phyloP scores from a whole-genome alignment of 2,888 invertebrate genomes.

The Eupithecia abbreviata region DNA sequence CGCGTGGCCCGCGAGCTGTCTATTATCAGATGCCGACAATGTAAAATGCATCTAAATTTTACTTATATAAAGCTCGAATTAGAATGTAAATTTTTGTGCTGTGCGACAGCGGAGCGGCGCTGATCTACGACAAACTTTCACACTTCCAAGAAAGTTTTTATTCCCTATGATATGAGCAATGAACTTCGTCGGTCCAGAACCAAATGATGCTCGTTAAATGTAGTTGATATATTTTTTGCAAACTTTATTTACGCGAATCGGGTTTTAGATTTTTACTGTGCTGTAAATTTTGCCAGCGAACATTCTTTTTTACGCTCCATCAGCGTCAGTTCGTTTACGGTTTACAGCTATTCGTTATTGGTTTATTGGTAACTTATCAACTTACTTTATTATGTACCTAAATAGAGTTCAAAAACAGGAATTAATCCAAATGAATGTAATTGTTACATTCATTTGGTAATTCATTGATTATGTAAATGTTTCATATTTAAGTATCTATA shows the following conservation, averaged over 20 bases:
- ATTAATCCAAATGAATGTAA: not conserved
- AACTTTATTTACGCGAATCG: not conserved
- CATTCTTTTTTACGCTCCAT: not conserved
- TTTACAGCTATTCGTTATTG: not conserved
- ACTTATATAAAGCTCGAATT: no score
- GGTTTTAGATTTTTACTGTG: not conserved
- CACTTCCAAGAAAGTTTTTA: not conserved
- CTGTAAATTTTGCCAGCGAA: not conserved
- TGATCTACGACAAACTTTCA: constrained; percentile 13
- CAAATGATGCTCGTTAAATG: not conserved
- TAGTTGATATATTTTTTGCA: not conserved
- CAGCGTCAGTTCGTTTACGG: not conserved
- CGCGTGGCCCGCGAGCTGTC: no score
- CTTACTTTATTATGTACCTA: not conserved
- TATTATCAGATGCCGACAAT: no score
- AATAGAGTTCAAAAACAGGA: not conserved
- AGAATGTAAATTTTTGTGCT: no score
- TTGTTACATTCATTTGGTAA: no score
- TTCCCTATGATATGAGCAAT: not conserved
- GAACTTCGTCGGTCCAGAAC: not conserved
- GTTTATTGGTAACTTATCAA: not conserved
- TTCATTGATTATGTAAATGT: no score
- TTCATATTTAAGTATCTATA: no score
- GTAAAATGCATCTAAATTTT: no score
- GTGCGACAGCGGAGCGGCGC: no score